Percentiles rank a stretch among this genome's conserved stretches.
These are phyloP conservation scores for Kryptolebias marmoratus DNA, from an alignment of 2,113 vertebrate species.

Conservation along the genomic window DNA sequence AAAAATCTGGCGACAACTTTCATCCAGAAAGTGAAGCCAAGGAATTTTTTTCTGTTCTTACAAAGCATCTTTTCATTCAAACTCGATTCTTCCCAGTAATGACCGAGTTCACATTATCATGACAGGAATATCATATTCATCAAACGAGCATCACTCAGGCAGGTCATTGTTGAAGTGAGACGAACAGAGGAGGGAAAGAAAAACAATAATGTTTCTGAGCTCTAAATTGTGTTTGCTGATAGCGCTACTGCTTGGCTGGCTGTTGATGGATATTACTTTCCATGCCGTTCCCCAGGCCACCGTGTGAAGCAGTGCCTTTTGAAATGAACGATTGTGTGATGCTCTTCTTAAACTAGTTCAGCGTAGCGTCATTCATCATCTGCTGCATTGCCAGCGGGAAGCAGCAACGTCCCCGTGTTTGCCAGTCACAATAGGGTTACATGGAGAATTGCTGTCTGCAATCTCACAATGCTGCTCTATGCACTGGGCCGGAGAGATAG, in stretches of 20 bases:
- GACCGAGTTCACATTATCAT: conserved; percentile 61
- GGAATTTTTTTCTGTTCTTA: conserved; percentile 36
- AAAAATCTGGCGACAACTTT: conserved; percentile 33
- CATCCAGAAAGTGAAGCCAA: conserved; percentile 9
- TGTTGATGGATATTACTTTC: conserved; percentile 81
- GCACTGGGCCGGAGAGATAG: conserved; percentile 38
- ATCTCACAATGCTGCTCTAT: conserved; percentile 45
- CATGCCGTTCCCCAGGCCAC: conserved; percentile 67
- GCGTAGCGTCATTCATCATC: conserved; percentile 74
- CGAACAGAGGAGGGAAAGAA: conserved; percentile 47
- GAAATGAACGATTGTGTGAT: conserved; percentile 75
- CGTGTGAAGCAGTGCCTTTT: conserved; percentile 68
- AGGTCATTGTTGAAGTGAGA: conserved; percentile 57
- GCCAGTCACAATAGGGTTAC: conserved; percentile 68
- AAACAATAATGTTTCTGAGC: conserved; percentile 76
- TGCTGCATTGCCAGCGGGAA: conserved; percentile 55
- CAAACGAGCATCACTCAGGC: conserved; percentile 66
- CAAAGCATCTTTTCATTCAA: conserved; percentile 54
- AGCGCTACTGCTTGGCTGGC: conserved; percentile 73
- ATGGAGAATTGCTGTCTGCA: conserved; percentile 47
- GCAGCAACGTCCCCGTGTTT: conserved; percentile 51
- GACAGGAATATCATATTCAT: conserved; percentile 70
- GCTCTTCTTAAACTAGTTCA: conserved; percentile 79
- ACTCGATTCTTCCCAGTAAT: conserved; percentile 62
- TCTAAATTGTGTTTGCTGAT: conserved; percentile 81